Evolutionary conservation across 2,113 vertebrate species (phyloP), one percentile per base, ranked within the genome.

Genomic region (Sinocyclocheilus rhinocerous): DNA sequence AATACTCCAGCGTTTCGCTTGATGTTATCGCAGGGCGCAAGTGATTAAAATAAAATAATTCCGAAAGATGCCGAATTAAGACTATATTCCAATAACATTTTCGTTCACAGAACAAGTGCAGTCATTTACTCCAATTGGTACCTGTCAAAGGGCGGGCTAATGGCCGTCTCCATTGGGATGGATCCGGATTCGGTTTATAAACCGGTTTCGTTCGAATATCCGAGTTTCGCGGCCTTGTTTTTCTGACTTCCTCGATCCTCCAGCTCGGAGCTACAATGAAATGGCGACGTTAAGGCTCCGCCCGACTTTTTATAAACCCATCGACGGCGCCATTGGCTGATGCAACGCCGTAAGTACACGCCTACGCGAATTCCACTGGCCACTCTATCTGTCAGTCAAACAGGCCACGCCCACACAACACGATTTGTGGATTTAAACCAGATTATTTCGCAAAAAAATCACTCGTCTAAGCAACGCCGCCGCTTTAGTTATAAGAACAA

Each of bases 91-190:
- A 63, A 33, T 20, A 65, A 83, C 81, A 95, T 94, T 92, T 72
- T 77, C 80, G 85, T 80, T 84, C 83, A 85, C 88, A 87, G 83
- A 86, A 83, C 77, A 91, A 93, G 90, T 50, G 88, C 72, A 92
- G 84, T 87, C 90, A 91, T 84, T 80, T 90, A 89, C 91, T 92
- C 93, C 93, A 83, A 89, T 93, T 91, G 92, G 94, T 95, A 95
- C 95, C 95, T 95, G 94, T 95, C 93, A 93, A 94, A 88, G 85
- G 89, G 92, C 90, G 93, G 92, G 92, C 93, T 94, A 89, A 94
- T 76, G 85, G 94, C 94, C 94, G 94, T 94, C 90, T 95, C 94
- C 95, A 94, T 94, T 86, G 88, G 92, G 95, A 95, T 95, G 94
- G 94, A 94, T 94, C 94, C 94, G 93, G 94, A 95, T 95, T 95